phyloP scores from a whole-genome alignment of 2,888 invertebrate species.

The Phymatocera aterrima region DNA sequence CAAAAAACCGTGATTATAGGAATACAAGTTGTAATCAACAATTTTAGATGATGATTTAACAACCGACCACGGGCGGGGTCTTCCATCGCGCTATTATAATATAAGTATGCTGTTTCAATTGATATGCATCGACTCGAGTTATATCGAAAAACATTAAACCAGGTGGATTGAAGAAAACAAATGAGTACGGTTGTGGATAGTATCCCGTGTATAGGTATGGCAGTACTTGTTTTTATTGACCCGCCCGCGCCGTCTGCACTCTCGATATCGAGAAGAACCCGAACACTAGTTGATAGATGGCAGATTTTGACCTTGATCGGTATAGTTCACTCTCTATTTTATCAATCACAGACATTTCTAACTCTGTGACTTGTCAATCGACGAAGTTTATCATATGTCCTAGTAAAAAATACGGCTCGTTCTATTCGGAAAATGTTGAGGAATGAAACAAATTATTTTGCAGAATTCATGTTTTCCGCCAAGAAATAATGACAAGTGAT shows the following conservation, averaged over 20 bases:
- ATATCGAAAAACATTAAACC: slow-evolving; percentile 5
- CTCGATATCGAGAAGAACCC: background rate
- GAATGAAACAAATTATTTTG: background rate
- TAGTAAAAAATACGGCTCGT: background rate
- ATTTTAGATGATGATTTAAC: background rate
- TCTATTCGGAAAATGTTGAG: background rate
- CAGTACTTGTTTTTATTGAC: too few relatives aligned
- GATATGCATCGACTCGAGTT: background rate
- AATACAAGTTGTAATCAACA: background rate
- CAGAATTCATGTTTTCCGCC: background rate
- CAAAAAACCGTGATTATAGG: too few relatives aligned
- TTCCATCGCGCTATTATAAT: background rate
- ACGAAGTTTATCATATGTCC: too few relatives aligned
- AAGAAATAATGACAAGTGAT: background rate
- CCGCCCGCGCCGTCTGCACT: too few relatives aligned
- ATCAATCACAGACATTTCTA: background rate
- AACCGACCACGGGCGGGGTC: background rate
- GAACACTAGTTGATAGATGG: background rate
- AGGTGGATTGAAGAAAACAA: slow-evolving; percentile 1
- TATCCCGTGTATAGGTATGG: background rate
- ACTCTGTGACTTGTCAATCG: background rate
- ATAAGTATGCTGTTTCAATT: background rate
- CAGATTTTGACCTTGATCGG: slow-evolving; percentile 20
- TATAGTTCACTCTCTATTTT: background rate
- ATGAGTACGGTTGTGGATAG: background rate